Conservation (phyloP, 1,140 invertebrate genomes). For the Drosophila parabipectinata region DNA sequence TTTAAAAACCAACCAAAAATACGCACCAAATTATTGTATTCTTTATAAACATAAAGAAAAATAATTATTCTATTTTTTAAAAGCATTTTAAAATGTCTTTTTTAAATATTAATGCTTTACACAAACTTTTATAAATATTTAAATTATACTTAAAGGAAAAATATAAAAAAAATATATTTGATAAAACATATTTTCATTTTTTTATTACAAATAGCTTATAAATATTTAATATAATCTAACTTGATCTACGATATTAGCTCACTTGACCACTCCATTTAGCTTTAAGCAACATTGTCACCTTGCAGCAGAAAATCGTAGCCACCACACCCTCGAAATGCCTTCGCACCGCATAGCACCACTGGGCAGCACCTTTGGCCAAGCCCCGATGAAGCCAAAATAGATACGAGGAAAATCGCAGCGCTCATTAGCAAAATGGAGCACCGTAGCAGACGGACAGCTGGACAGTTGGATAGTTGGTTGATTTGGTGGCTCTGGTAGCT, state of each 20-base stretch:
- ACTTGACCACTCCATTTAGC: background rate
- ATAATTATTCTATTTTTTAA: background rate
- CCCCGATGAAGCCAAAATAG: constrained; percentile 19
- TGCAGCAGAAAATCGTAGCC: constrained; percentile 23
- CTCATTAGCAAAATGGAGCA: constrained; percentile 72
- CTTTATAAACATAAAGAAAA: background rate
- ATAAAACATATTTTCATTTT: background rate
- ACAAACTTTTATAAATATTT: too few species aligned
- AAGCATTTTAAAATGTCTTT: background rate
- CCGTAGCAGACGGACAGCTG: constrained; percentile 34
- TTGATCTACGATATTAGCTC: background rate
- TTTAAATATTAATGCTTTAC: background rate
- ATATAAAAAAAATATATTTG: background rate
- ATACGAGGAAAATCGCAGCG: constrained; percentile 47
- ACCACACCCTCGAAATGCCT: constrained; percentile 43
- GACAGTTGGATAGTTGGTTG: constrained; percentile 13
- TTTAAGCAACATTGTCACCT: constrained; percentile 22
- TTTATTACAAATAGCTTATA: background rate
- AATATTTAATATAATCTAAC: background rate
- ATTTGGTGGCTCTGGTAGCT: constrained; percentile 5
- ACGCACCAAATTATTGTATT: background rate
- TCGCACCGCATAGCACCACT: constrained; percentile 1
- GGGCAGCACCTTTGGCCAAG: constrained; percentile 47
- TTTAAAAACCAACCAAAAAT: background rate
- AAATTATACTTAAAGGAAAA: too few species aligned